Percentiles rank a stretch among this genome's conserved stretches.
These are phyloP conservation scores for Antheraea pernyi DNA, from an alignment of 1,140 invertebrate species.

Conservation along the genomic window DNA sequence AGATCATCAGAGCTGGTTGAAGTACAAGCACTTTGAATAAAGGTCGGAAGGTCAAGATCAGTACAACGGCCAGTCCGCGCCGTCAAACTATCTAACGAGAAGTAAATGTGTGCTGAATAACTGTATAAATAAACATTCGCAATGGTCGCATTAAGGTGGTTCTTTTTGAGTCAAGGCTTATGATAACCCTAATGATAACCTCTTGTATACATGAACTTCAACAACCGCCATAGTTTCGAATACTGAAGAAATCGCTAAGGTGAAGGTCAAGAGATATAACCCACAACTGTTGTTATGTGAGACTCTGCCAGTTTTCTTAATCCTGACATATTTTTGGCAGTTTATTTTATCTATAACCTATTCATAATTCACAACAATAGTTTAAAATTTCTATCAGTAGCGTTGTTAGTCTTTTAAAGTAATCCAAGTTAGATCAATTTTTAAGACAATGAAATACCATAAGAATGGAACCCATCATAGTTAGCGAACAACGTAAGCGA, in stretches of 20 bases:
- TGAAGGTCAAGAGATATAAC: not conserved
- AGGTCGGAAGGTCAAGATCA: constrained; percentile 69
- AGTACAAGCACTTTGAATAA: constrained; percentile 59
- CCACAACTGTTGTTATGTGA: not conserved
- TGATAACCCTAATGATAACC: constrained; percentile 42
- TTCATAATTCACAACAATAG: too few relatives aligned
- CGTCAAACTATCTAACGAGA: constrained; percentile 41
- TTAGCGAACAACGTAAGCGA: too few relatives aligned
- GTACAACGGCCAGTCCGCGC: constrained; percentile 55
- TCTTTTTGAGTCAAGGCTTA: constrained; percentile 22
- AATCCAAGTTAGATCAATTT: too few relatives aligned
- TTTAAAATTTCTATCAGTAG: too few relatives aligned
- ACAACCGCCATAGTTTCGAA: not conserved
- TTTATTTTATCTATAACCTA: too few relatives aligned
- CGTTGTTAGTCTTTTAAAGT: too few relatives aligned
- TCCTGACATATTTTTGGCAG: too few relatives aligned
- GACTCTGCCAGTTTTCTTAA: not conserved
- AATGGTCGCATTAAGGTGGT: constrained; percentile 58
- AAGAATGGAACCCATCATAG: too few relatives aligned
- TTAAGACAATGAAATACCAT: too few relatives aligned
- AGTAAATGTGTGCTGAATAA: constrained; percentile 67
- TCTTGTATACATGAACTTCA: not conserved
- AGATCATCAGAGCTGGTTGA: constrained; percentile 26
- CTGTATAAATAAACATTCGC: constrained; percentile 68
- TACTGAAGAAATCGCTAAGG: not conserved